These are phyloP conservation scores for Megaleporinus macrocephalus DNA, from an alignment of 2,113 vertebrate genomes.

Conservation along the genomic window DNA sequence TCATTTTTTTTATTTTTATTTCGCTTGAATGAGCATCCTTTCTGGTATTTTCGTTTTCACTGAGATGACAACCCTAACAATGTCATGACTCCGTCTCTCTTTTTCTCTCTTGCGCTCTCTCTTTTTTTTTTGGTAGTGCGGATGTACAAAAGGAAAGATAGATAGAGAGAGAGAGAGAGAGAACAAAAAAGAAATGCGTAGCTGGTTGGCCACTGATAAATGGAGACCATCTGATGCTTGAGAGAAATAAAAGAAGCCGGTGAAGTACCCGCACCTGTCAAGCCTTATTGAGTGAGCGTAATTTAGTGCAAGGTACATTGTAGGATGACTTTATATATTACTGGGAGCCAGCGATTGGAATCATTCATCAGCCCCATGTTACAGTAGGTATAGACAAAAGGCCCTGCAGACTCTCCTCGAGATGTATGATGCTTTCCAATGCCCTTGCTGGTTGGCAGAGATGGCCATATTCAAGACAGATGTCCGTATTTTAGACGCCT, in stretches of 20 bases:
- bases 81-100: slow-evolving; percentile 41
- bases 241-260: slow-evolving; percentile 60
- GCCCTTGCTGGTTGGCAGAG: slow-evolving; percentile 59
- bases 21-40: slow-evolving; percentile 12
- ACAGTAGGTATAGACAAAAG: slow-evolving; percentile 60
- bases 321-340: slow-evolving; percentile 62
- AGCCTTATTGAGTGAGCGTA: slow-evolving; percentile 61
- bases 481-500: slow-evolving; percentile 54
- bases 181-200: slow-evolving; percentile 50
- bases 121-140: slow-evolving; percentile 19
- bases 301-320: slow-evolving; percentile 59
- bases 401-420: slow-evolving; percentile 50
- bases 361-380: slow-evolving; percentile 59
- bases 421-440: slow-evolving; percentile 58
- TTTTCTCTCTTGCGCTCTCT: background rate
- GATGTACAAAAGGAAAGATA: slow-evolving; percentile 40
- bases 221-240: slow-evolving; percentile 62
- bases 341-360: slow-evolving; percentile 56
- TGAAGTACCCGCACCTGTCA: slow-evolving; percentile 65
- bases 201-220: slow-evolving; percentile 61
- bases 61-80: slow-evolving; percentile 39
- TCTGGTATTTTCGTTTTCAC: slow-evolving; percentile 41
- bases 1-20: slow-evolving; percentile 5
- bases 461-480: slow-evolving; percentile 58
- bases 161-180: slow-evolving; percentile 16